Base-by-base conservation (phyloP, 2,797 vertebrate genomes). In the Benthosema pterotum region DNA sequence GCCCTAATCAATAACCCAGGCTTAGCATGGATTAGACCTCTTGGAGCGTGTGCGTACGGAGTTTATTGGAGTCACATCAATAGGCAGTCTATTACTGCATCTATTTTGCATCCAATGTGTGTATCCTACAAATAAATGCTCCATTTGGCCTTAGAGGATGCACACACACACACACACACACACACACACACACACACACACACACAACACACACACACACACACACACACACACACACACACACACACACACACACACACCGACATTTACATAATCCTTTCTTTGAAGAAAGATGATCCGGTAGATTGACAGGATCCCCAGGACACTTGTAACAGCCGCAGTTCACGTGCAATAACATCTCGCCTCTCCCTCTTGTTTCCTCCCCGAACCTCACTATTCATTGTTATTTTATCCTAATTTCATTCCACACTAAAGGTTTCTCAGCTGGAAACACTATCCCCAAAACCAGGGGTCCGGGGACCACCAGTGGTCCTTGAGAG, bases 231-330 rank as follows among this genome's bases (percentile, higher is more conserved):
- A n/a, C n/a, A n/a, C n/a, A n/a, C n/a, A n/a, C n/a, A n/a, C n/a
- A n/a, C n/a, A n/a, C n/a, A n/a, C n/a, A n/a, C n/a, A n/a, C n/a
- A n/a, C n/a, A n/a, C n/a, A n/a, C n/a, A n/a, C 63, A 80, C 58
- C 67, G 60, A 47, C 58, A 85, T 88, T 82, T 80, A 73, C 78
- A 83, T 85, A 82, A 84, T 77, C 74, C 79, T 71, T 79, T 67
- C 71, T 75, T 75, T n/a, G n/a, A n/a, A 74, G 65, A 42, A 67
- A 81, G 72, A 75, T 68, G 71, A 75, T 75, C 57, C 71, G 65
- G 58, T 69, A 68, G 68, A 78, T 83, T 19, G 22, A 43, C 75
- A 78, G 67, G 67, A 77, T 79, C 78, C 70, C 79, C 76, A 69
- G 52, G 72, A 56, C 58, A 71, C 67, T 57, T 65, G 48, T 69